phyloP scores from a whole-genome alignment of 2,113 vertebrate species.

The Brachyistius frenatus region DNA sequence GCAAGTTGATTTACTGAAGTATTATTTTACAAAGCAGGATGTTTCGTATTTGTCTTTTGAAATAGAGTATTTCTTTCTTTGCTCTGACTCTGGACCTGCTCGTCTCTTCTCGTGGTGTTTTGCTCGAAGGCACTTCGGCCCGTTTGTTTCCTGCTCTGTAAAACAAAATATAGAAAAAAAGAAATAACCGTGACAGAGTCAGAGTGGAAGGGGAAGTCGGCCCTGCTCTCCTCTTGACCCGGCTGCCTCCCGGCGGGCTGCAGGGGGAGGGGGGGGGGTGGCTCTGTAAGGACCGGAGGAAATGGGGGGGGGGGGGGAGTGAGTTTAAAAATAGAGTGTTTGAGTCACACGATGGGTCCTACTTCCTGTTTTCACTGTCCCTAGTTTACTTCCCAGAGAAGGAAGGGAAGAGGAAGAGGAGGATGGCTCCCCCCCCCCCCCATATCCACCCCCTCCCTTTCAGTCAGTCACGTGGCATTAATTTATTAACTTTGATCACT shows the following conservation, averaged over 20 bases:
- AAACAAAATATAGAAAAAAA: not conserved
- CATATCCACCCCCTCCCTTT: too few species aligned
- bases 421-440: constrained; percentile 16
- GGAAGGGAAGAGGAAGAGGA: constrained; percentile 50
- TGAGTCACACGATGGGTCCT: constrained; percentile 82
- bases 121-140: not conserved
- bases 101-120: not conserved
- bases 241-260: constrained; percentile 54
- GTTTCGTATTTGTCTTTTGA: too few species aligned
- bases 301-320: constrained; percentile 58
- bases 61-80: too few species aligned
- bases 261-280: constrained; percentile 66
- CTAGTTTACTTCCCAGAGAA: constrained; percentile 81
- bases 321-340: constrained; percentile 82
- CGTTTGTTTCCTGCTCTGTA: not conserved
- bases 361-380: constrained; percentile 87
- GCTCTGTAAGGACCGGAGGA: constrained; percentile 74
- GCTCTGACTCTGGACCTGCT: not conserved
- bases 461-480: not conserved
- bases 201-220: constrained; percentile 33
- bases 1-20: too few species aligned
- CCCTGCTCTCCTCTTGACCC: constrained; percentile 53
- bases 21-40: not conserved
- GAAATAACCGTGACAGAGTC: not conserved
- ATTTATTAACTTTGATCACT: too few species aligned